Percentiles rank a stretch among this genome's conserved stretches.
phyloP scores from a whole-genome alignment of 2,888 invertebrate species.

The Lamellibrachia columna region DNA sequence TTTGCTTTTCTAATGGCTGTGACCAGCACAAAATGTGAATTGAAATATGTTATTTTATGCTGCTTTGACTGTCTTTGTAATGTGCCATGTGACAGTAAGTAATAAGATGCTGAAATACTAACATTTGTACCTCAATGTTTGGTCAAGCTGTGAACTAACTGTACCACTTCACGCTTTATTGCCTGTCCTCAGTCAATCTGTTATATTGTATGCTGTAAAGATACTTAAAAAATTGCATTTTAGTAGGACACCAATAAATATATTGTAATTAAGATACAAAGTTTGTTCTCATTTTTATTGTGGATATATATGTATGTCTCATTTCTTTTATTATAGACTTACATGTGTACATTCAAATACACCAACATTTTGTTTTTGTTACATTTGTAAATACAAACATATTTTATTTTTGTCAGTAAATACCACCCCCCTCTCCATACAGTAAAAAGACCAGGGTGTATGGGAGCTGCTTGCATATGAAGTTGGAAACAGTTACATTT shows the following conservation, averaged over 20 bases:
- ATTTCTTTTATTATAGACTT: no score
- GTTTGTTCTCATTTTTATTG: neutral
- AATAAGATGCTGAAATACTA: slow-evolving; percentile 1
- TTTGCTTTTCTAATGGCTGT: neutral
- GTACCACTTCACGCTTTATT: neutral
- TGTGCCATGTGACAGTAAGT: neutral
- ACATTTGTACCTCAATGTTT: neutral
- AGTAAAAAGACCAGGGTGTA: no score
- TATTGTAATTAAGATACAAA: neutral
- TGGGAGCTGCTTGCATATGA: no score
- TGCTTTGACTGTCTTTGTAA: neutral
- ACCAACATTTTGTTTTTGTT: no score
- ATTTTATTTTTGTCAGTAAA: no score
- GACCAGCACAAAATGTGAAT: neutral
- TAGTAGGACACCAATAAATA: neutral
- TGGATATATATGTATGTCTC: no score
- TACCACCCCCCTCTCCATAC: no score
- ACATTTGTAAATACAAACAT: no score
- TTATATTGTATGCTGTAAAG: slow-evolving; percentile 8
- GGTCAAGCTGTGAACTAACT: neutral
- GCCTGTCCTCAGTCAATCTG: neutral
- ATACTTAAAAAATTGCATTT: neutral
- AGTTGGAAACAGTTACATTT: no score
- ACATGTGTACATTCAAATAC: no score
- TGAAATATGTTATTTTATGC: neutral